Evolutionary conservation across 2,888 invertebrate species (phyloP), one percentile per base, ranked within the genome.

Genomic region (Galerucella pusilla): DNA sequence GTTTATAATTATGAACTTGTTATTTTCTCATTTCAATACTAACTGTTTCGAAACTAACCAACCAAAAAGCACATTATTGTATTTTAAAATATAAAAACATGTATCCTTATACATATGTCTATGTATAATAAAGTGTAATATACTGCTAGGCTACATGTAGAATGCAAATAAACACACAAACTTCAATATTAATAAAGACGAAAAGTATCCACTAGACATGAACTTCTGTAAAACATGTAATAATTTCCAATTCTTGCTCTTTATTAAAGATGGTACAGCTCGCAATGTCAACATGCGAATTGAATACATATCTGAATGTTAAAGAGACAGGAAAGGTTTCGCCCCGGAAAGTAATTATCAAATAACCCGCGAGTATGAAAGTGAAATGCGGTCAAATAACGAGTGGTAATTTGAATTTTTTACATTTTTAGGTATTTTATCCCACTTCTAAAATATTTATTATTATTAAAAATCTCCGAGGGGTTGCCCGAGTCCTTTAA

Each of bases 131-230:
- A 76, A 76, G 67, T 68, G 73, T 76, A 76, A 76, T 76, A 76
- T 76, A 71, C 67, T 54, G 42, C 68, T 25, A 68, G 64, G 3
- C 64, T 71, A 60, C 63, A 83, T 81, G 83, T 81, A 78, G 80
- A 82, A 83, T 84, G 84, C 83, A 85, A 85, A 85, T 84, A 84
- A 78, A 80, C 75, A 81, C 75, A 81, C 75, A 83, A 80, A 83
- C 82, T 85, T 84, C 84, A 83, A 85, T 85, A 85, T 85, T 86
- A 86, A 86, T 86, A 86, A 86, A 85, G 85, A 84, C 84, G 85
- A 81, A 81, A 82, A 81, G 81, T 84, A 85, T 85, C 83, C 83
- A 83, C 81, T 81, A 78, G 80, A 82, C 82, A 83, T 83, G 79
- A 82, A 78, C 77, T 78, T 83, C 74, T 82, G 80, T 82, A 83